Percentiles rank a stretch among this genome's conserved stretches.
phyloP scores from a whole-genome alignment of 2,888 invertebrate species.

The Cephus sareptanus region DNA sequence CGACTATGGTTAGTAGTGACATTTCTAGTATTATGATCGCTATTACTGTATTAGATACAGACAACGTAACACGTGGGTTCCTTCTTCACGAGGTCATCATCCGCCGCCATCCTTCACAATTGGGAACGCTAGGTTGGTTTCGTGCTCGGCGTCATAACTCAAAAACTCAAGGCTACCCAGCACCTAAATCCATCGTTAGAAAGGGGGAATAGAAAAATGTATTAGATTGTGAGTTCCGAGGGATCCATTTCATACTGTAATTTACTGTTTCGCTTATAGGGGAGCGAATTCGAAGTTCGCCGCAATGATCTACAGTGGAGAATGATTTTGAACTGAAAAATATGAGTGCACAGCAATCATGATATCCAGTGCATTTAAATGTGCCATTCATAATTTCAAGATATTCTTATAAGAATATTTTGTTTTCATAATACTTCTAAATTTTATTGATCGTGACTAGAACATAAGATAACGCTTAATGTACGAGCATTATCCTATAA shows the following conservation, averaged over 20 bases:
- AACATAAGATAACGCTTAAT: background rate
- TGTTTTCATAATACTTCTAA: background rate
- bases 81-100: background rate
- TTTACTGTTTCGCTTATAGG: background rate
- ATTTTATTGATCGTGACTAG: background rate
- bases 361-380: background rate
- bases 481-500: background rate
- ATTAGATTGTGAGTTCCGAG: background rate
- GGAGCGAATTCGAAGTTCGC: background rate
- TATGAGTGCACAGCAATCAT: background rate
- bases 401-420: background rate
- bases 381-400: background rate
- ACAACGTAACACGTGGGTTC: background rate
- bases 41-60: background rate
- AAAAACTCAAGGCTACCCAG: background rate
- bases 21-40: background rate
- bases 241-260: background rate
- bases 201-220: background rate
- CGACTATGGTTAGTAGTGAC: background rate
- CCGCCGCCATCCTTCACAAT: constrained; percentile 1
- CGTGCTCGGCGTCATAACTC: constrained; percentile 1
- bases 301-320: background rate
- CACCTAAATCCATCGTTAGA: background rate
- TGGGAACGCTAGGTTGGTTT: background rate
- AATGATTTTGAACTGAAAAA: background rate